Evolutionary conservation across 1,140 invertebrate genomes (phyloP).

Genomic region (Danaus plexippus): DNA sequence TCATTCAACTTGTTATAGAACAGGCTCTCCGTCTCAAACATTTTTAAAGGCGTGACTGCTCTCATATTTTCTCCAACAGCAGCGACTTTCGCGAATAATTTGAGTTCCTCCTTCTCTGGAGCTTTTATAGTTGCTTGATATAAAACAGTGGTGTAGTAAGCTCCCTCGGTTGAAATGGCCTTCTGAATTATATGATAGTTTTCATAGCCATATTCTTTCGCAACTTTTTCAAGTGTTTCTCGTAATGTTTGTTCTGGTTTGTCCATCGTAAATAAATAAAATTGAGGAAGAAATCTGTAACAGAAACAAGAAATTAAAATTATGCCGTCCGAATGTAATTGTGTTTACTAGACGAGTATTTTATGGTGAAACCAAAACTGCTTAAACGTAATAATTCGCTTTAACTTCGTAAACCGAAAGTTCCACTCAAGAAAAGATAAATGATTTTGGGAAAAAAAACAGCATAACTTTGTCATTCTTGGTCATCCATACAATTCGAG

Average conservation of each 20-base stretch:
- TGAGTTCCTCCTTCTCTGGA: slow-evolving; percentile 24
- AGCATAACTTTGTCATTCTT: too few relatives aligned
- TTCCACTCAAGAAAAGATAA: too few relatives aligned
- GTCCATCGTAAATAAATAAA: slow-evolving; percentile 10
- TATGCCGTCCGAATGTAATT: too few relatives aligned
- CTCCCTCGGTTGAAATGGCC: slow-evolving; percentile 27
- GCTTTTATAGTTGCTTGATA: slow-evolving; percentile 23
- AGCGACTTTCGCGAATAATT: slow-evolving; percentile 45
- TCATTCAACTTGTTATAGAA: slow-evolving; percentile 36
- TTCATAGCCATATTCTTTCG: slow-evolving; percentile 21
- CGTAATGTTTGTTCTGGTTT: slow-evolving; percentile 16
- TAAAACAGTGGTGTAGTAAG: slow-evolving; percentile 34
- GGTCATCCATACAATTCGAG: too few relatives aligned
- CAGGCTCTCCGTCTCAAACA: slow-evolving; percentile 36
- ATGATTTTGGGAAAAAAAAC: too few relatives aligned
- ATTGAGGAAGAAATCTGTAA: slow-evolving; percentile 10
- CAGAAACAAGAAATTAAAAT: too few relatives aligned
- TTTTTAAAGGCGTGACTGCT: slow-evolving; percentile 8
- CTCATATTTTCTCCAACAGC: slow-evolving; percentile 32
- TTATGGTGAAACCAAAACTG: too few relatives aligned
- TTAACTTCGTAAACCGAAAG: too few relatives aligned
- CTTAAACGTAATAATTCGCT: too few relatives aligned
- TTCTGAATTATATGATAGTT: slow-evolving; percentile 16
- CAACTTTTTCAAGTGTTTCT: slow-evolving; percentile 20
- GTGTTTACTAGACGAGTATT: too few relatives aligned